Evolutionary conservation across 1,140 invertebrate species (phyloP).

Genomic region (Calliopsis andreniformis): DNA sequence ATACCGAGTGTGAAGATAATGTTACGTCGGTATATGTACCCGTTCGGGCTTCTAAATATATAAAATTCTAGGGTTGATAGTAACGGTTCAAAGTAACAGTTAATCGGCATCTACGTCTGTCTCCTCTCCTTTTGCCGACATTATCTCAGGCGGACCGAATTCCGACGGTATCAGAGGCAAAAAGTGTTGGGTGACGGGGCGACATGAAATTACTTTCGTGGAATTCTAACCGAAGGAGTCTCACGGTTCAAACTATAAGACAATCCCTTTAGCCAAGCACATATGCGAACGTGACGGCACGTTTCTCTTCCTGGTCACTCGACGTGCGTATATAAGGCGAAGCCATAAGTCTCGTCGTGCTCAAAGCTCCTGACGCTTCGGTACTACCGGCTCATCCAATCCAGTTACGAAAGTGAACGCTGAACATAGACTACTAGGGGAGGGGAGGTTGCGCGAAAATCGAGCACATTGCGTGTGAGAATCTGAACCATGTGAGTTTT

Average conservation of each 20-base stretch:
- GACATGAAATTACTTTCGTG: slow-evolving; percentile 24
- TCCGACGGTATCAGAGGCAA: background rate
- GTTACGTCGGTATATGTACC: background rate
- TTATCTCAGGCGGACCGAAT: no score
- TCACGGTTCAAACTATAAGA: slow-evolving; percentile 40
- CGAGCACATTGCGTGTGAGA: slow-evolving; percentile 8
- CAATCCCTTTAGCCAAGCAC: slow-evolving; percentile 50
- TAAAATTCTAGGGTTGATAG: background rate
- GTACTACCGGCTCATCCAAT: slow-evolving; percentile 52
- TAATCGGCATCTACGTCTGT: background rate
- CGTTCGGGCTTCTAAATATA: background rate
- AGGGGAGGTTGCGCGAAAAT: slow-evolving; percentile 8
- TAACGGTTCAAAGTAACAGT: slow-evolving; percentile 22
- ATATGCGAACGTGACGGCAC: slow-evolving; percentile 57
- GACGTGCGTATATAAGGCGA: slow-evolving; percentile 56
- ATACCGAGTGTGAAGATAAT: background rate
- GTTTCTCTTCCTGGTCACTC: slow-evolving; percentile 64
- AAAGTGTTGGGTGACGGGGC: background rate
- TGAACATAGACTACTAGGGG: no score
- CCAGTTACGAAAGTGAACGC: slow-evolving; percentile 62
- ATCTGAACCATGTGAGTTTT: background rate
- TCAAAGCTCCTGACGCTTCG: slow-evolving; percentile 49
- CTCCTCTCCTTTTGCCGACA: no score
- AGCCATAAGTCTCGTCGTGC: slow-evolving; percentile 63
- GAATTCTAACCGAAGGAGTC: slow-evolving; percentile 2